phyloP scores from a whole-genome alignment of 2,888 invertebrate species.

The Dasysyrphus tricinctus region DNA sequence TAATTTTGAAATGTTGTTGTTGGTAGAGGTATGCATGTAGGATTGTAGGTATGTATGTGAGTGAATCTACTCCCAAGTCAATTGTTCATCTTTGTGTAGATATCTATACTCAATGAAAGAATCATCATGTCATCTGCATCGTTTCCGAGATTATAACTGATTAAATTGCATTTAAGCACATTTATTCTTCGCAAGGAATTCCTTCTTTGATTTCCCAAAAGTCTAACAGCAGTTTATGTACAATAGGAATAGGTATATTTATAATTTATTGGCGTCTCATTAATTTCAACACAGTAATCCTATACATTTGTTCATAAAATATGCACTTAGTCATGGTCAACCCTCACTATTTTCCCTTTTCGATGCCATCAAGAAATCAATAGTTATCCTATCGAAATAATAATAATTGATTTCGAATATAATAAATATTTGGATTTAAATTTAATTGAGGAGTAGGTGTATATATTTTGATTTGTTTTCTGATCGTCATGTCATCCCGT shows the following conservation, averaged over 20 bases:
- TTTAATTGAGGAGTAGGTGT: background rate
- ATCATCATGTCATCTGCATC: conserved; percentile 60
- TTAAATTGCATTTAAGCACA: conserved; percentile 54
- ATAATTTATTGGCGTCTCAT: conserved; percentile 55
- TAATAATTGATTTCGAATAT: conserved; percentile 29
- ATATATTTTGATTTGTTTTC: background rate
- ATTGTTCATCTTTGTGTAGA: conserved; percentile 11
- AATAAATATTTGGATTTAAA: conserved; percentile 22
- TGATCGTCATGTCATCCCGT: background rate
- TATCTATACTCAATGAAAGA: conserved; percentile 21
- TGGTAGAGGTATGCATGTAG: too few relatives aligned
- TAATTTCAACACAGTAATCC: conserved; percentile 51
- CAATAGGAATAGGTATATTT: background rate
- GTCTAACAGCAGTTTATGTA: background rate
- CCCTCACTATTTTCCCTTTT: conserved; percentile 9
- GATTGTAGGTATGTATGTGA: background rate
- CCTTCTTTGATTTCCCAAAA: conserved; percentile 3
- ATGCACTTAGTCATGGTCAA: conserved; percentile 22
- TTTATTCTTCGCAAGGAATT: background rate
- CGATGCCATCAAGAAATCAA: conserved; percentile 22
- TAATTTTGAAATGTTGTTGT: conserved; percentile 30
- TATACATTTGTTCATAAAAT: conserved; percentile 37
- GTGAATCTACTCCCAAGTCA: too few relatives aligned
- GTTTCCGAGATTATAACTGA: conserved; percentile 58
- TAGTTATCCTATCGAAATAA: background rate